Evolutionary conservation across 2,888 invertebrate genomes (phyloP), one percentile per base, ranked within the genome.

Genomic region (Callosobruchus maculatus): DNA sequence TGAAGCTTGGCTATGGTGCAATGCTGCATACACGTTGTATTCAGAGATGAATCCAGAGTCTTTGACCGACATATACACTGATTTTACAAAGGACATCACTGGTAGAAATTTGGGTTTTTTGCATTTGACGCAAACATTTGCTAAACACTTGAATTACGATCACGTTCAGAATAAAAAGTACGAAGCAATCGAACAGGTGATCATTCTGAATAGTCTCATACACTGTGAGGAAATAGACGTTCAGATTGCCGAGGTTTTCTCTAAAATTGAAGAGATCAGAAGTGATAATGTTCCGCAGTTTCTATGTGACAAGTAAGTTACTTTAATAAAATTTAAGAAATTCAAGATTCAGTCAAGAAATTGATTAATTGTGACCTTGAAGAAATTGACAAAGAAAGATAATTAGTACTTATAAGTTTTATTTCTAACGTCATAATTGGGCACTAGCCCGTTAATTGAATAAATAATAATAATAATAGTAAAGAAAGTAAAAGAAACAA

Each of bases 241-340:
- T 20, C 85, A 85, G 76, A 83, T 86, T 68, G 84, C 85, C 3
- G 85, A 84, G 79, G 84, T 81, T 20, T 83, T 86, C 72, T 78
- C 74, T 4, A 80, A 80, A 73, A 81, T 85, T 71, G 82, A 83
- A 30, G 78, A 75, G 30, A 77, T 84, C 4, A 78, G 83, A 73
- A 80, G 77, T 68, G 77, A 80, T 71, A 81, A 84, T 78, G 74
- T 78, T 18, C 73, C 81, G 21, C 75, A 78, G 22, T 83, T 84
- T 77, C 76, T 81, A 4, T 83, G 78, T 74, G 81, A 82, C 22
- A 80, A 67, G 78, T 77, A 77, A 76, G 77, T 75, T 26, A 20
- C 68, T 67, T 22, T 26, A 26, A 18, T 68, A 18, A 9, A 5
- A 20, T 7, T n/a, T n/a, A n/a, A n/a, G n/a, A n/a, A n/a, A n/a